Evolutionary conservation across 2,797 vertebrate genomes (phyloP).

Genomic region (Onychomys arenicola): DNA sequence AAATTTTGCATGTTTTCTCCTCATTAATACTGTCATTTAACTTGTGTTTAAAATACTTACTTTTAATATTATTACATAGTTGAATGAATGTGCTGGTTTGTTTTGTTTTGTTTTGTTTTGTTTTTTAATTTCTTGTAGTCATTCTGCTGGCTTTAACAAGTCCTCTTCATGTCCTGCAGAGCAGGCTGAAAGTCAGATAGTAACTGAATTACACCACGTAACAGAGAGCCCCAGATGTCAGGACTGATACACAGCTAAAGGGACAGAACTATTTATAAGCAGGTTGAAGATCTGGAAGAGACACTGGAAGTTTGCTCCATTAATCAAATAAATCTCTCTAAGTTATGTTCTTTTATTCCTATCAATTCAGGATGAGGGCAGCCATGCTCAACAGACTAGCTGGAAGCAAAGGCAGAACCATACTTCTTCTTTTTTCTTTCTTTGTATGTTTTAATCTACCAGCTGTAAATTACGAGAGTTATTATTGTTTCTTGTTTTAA

Average conservation of each 20-base stretch:
- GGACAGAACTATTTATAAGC: conserved; percentile 24
- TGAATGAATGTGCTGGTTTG: neutral
- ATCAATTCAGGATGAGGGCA: neutral
- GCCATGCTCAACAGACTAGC: neutral
- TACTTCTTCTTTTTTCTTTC: neutral
- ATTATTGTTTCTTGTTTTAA: neutral
- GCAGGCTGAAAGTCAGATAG: neutral
- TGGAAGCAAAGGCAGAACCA: neutral
- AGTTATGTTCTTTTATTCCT: neutral
- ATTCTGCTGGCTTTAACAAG: neutral
- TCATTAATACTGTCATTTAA: neutral
- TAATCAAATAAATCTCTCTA: neutral
- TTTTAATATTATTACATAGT: neutral
- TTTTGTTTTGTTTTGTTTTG: neutral
- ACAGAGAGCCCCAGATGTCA: neutral
- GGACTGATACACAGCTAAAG: neutral
- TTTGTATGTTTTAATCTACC: neutral
- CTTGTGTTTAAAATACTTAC: neutral
- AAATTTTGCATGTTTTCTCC: neutral
- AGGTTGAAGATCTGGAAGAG: conserved; percentile 14
- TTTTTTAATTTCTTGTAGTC: neutral
- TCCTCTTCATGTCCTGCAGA: neutral
- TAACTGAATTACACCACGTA: neutral
- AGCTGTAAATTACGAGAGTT: neutral
- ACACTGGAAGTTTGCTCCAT: neutral